phyloP scores from a whole-genome alignment of 2,888 invertebrate genomes.

The Pristionchus mayeri region DNA sequence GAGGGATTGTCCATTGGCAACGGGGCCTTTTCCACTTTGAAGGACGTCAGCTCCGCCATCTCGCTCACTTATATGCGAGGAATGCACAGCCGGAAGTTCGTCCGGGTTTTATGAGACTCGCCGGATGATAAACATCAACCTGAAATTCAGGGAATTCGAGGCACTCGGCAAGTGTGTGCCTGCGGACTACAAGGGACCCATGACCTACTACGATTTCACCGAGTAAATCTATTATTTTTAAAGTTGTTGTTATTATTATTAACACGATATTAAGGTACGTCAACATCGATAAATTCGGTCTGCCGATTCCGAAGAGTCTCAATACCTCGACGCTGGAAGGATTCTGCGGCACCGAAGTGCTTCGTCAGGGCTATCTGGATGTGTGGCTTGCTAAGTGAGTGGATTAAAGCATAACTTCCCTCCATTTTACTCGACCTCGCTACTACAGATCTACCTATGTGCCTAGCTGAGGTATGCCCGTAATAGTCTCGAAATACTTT shows the following conservation, averaged over 20 bases:
- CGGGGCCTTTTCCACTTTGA: slow-evolving; percentile 66
- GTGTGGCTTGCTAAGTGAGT: background rate
- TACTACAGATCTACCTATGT: no score
- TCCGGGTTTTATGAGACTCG: no score
- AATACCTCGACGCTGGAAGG: background rate
- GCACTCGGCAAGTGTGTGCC: background rate
- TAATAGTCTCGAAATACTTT: background rate
- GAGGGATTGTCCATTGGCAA: slow-evolving; percentile 74
- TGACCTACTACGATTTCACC: background rate
- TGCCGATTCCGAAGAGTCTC: background rate
- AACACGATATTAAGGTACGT: background rate
- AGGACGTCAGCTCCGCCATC: slow-evolving; percentile 57
- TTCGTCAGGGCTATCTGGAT: background rate
- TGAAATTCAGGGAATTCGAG: slow-evolving; percentile 40
- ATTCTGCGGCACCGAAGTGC: background rate
- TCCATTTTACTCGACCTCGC: background rate
- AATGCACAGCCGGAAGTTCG: slow-evolving; percentile 64
- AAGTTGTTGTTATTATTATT: background rate
- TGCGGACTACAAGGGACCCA: background rate
- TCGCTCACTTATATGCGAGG: slow-evolving; percentile 66
- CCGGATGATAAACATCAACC: no score
- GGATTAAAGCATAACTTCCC: background rate
- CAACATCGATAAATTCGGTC: background rate
- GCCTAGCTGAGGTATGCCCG: no score
- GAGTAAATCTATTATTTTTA: background rate